phyloP scores from a whole-genome alignment of 2,113 vertebrate species.

The Dipodomys merriami region DNA sequence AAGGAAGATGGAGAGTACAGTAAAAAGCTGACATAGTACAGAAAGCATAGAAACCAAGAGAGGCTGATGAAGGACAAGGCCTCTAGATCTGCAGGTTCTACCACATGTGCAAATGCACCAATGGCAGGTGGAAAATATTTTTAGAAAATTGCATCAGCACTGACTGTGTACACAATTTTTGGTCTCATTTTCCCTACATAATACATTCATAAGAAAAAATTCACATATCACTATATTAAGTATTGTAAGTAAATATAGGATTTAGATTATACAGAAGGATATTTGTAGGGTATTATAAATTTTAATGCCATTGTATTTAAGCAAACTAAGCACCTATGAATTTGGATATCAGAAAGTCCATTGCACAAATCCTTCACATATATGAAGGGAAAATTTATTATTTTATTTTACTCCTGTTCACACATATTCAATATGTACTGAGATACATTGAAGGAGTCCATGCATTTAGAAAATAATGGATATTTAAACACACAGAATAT shows the following conservation, averaged over 20 bases:
- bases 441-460: background rate
- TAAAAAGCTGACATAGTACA: fast-evolving
- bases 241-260: background rate
- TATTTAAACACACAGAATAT: background rate
- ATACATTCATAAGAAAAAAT: background rate
- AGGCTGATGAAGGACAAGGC: too few species aligned
- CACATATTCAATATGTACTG: background rate
- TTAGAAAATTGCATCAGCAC: background rate
- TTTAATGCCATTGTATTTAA: too few species aligned
- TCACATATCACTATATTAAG: too few species aligned
- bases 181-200: background rate
- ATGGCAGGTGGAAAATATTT: background rate
- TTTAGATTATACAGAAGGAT: background rate
- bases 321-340: too few species aligned
- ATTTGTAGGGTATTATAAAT: background rate
- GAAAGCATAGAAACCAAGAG: fast-evolving
- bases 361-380: fast-evolving
- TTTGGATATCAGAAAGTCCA: background rate
- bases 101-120: background rate
- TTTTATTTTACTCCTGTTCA: background rate
- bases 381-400: too few species aligned
- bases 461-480: background rate
- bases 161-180: background rate
- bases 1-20: background rate
- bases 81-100: background rate